phyloP scores from a whole-genome alignment of 2,888 invertebrate species.

The Sepioteuthis lessoniana region DNA sequence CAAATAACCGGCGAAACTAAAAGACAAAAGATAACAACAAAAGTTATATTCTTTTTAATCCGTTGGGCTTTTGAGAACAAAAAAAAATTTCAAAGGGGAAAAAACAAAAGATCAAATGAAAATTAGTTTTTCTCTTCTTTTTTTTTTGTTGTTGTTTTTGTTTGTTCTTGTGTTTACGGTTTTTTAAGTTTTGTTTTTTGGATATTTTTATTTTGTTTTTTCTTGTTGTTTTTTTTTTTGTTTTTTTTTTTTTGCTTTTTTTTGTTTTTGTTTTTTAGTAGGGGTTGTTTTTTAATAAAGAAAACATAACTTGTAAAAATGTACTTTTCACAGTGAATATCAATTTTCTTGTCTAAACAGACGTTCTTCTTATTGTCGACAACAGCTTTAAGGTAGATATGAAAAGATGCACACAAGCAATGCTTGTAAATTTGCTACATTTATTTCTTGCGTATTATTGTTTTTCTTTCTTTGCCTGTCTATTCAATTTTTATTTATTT shows the following conservation, averaged over 20 bases:
- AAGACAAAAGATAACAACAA: conserved; percentile 8
- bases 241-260: no score
- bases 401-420: background rate
- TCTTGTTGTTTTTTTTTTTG: no score
- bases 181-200: no score
- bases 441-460: background rate
- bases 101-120: background rate
- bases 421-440: background rate
- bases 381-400: conserved; percentile 33
- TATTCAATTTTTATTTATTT: background rate
- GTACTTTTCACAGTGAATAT: background rate
- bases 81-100: background rate
- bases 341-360: background rate
- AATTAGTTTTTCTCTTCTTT: background rate
- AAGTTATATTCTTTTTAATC: background rate
- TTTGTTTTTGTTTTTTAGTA: no score
- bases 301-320: background rate
- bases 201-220: no score
- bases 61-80: background rate
- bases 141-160: no score
- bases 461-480: background rate
- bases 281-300: background rate
- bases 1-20: background rate
- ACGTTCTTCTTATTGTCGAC: background rate
- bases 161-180: no score